Conservation (phyloP, 2,797 vertebrate species). For the Ara ararauna region DNA sequence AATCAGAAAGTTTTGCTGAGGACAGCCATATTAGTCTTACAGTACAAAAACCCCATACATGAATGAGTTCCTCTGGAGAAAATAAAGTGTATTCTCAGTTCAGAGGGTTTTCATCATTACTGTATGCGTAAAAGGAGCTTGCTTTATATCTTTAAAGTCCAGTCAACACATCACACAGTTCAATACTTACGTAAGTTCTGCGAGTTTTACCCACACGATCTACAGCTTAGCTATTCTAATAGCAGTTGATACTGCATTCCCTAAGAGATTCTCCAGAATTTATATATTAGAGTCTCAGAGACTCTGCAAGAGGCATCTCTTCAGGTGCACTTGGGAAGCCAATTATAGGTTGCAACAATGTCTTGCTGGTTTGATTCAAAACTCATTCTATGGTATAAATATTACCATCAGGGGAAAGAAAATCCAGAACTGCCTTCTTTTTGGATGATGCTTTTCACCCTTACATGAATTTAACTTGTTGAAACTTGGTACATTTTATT, state of each 20-base stretch:
- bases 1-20: neutral
- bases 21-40: neutral
- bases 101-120: neutral
- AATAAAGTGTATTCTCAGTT: neutral
- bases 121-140: neutral
- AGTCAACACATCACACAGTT: neutral
- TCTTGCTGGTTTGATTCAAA: neutral
- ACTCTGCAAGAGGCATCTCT: neutral
- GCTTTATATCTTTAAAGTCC: neutral
- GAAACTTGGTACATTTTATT: neutral
- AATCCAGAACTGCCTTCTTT: neutral
- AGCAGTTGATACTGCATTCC: neutral
- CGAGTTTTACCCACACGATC: neutral
- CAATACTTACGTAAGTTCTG: neutral
- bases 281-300: neutral
- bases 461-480: neutral
- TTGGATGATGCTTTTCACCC: neutral
- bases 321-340: neutral
- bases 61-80: neutral
- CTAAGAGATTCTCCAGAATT: neutral
- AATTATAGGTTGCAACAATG: neutral
- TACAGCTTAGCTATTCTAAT: neutral
- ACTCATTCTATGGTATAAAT: neutral
- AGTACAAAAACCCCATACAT: neutral
- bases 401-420: neutral